Conservation (phyloP, 1,140 invertebrate genomes). For the Leptopilina boulardi region DNA sequence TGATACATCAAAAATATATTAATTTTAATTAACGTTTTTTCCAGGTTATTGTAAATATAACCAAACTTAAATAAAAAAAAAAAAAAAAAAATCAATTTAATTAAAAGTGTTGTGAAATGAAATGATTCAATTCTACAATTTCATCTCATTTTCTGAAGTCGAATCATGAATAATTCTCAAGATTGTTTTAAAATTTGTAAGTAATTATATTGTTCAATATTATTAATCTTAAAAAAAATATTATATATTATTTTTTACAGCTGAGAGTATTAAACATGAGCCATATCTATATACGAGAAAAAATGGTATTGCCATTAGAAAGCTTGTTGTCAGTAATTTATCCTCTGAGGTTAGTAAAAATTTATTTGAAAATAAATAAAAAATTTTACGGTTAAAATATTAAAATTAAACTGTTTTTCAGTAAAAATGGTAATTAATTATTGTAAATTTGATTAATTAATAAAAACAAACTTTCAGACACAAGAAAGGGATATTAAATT, state of each 20-base stretch:
- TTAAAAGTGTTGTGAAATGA: neutral
- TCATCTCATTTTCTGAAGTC: neutral
- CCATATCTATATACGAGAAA: neutral
- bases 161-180: neutral
- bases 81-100: neutral
- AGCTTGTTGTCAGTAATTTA: neutral
- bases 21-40: too few relatives aligned
- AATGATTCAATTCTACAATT: neutral
- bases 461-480: neutral
- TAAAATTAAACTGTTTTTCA: neutral
- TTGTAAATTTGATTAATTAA: neutral
- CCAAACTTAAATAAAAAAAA: neutral
- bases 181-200: neutral
- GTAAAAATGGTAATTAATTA: too few relatives aligned
- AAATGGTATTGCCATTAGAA: constrained; percentile 2
- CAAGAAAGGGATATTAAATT: neutral
- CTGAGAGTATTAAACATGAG: neutral
- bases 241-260: neutral
- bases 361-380: neutral
- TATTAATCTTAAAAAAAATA: neutral
- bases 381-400: too few relatives aligned
- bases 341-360: neutral
- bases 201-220: neutral
- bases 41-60: too few relatives aligned
- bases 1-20: too few relatives aligned